Percentiles rank a stretch among this genome's conserved stretches.
Evolutionary conservation across 2,113 vertebrate species (phyloP).

Genomic region (Brevimyrus niger): DNA sequence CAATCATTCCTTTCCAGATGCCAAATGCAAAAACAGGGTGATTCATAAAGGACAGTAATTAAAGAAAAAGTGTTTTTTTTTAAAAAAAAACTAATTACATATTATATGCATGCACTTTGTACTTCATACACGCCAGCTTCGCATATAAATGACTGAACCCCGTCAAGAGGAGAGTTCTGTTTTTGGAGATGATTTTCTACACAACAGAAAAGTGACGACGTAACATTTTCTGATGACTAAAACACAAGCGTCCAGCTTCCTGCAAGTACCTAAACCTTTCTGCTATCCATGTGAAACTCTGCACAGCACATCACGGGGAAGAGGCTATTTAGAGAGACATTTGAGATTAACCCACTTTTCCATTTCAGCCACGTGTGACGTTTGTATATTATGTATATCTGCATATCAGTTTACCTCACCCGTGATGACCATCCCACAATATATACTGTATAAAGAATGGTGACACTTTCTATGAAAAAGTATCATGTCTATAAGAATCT

Average conservation of each 20-base stretch:
- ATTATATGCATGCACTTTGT: neutral
- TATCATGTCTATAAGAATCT: neutral
- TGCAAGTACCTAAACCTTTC: neutral
- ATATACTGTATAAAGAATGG: neutral
- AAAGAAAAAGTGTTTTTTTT: neutral
- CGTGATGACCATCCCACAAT: neutral
- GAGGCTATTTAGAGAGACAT: neutral
- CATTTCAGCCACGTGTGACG: neutral
- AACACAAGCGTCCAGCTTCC: neutral
- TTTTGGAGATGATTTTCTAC: neutral
- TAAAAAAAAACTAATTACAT: neutral
- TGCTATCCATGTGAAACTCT: neutral
- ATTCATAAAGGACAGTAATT: neutral
- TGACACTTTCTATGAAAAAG: neutral
- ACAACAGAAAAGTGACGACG: neutral
- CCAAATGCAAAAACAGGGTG: neutral
- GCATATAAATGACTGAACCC: neutral
- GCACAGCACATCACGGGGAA: neutral
- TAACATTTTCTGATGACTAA: neutral
- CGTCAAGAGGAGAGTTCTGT: neutral
- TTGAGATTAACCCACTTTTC: neutral
- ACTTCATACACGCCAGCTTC: neutral
- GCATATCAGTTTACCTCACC: neutral
- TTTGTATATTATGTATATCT: neutral
- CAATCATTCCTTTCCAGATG: neutral